Percentiles rank a stretch among this genome's conserved stretches.
Conservation (phyloP, 1,140 invertebrate species). For the Bradysia coprophila region DNA sequence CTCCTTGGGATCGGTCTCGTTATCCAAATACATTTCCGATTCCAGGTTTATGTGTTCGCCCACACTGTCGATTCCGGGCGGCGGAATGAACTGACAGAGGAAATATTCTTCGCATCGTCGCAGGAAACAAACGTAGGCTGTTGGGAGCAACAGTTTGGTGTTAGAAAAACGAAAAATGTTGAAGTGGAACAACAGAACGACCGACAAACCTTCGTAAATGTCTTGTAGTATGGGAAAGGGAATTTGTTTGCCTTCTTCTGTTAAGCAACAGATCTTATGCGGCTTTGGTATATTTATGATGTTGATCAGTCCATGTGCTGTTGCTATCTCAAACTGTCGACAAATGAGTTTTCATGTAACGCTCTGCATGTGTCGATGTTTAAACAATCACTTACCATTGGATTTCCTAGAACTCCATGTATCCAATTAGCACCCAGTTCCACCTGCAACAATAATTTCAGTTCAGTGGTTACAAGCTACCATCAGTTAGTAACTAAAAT, state of each 20-base stretch:
- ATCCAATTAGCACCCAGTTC: constrained; percentile 90
- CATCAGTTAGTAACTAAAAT: not conserved
- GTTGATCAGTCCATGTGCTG: constrained; percentile 61
- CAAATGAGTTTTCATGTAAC: constrained; percentile 43
- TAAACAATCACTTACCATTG: too few species aligned
- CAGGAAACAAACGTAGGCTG: constrained; percentile 76
- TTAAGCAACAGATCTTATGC: constrained; percentile 70
- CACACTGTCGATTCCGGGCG: constrained; percentile 72
- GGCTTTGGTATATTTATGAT: constrained; percentile 64
- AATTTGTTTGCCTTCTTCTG: constrained; percentile 68
- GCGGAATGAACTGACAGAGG: constrained; percentile 66
- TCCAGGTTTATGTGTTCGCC: constrained; percentile 79
- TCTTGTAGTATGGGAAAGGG: constrained; percentile 67
- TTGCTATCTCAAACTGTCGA: constrained; percentile 77
- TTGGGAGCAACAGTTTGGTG: too few species aligned
- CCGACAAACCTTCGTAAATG: constrained; percentile 78
- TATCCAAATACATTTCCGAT: constrained; percentile 63
- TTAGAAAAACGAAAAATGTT: too few species aligned
- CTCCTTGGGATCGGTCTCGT: constrained; percentile 48
- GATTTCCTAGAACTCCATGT: constrained; percentile 71
- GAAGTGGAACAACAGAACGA: too few species aligned
- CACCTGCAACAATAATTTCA: constrained; percentile 21
- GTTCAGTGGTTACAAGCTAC: not conserved
- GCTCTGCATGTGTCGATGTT: too few species aligned
- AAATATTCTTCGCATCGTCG: constrained; percentile 80